phyloP scores from a whole-genome alignment of 2,113 vertebrate species.

The Mustelus asterias region DNA sequence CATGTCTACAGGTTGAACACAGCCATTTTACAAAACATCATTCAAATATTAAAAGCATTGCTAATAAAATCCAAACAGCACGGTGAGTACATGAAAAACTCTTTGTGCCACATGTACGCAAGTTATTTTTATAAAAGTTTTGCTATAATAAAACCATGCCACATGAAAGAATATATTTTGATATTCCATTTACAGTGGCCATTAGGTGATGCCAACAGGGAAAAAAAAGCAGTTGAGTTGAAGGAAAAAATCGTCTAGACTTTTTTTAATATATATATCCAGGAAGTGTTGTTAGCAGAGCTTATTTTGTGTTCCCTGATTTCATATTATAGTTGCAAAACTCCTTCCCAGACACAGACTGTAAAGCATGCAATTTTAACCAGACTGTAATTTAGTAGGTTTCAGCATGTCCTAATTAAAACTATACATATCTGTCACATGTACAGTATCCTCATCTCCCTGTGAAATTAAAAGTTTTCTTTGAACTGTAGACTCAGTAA shows the following conservation, averaged over 20 bases:
- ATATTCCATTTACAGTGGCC: slow-evolving; percentile 23
- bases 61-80: not conserved
- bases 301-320: slow-evolving; percentile 11
- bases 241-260: slow-evolving; percentile 19
- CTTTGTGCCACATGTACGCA: not conserved
- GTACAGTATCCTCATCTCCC: not conserved
- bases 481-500: slow-evolving; percentile 21
- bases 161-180: slow-evolving; percentile 15
- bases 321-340: slow-evolving; percentile 28
- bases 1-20: not conserved
- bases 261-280: not conserved
- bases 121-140: not conserved
- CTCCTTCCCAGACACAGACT: slow-evolving; percentile 28
- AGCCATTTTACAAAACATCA: not conserved
- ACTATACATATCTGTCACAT: not conserved
- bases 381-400: slow-evolving; percentile 23
- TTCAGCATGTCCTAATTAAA: slow-evolving; percentile 29
- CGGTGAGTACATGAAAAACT: not conserved
- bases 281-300: slow-evolving; percentile 12
- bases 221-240: not conserved
- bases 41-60: not conserved
- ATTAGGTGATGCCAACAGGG: slow-evolving; percentile 26
- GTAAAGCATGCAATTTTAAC: slow-evolving; percentile 23
- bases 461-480: not conserved
- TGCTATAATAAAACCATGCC: not conserved